Base-by-base conservation (phyloP, 2,113 vertebrate species). In the Etheostoma spectabile region DNA sequence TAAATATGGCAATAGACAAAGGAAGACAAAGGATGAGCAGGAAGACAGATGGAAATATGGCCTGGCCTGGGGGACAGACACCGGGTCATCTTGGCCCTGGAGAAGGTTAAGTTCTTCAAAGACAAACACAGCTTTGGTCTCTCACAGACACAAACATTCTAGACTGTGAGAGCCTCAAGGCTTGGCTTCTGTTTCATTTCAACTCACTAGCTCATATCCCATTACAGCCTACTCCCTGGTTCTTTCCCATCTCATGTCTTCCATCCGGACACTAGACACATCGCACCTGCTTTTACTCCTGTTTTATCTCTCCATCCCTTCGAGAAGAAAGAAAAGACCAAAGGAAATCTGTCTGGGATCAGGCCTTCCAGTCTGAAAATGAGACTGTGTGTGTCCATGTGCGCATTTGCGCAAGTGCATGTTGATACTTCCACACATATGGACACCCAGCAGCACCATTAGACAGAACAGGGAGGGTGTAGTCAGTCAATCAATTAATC, bases 401-500 rank as follows among this genome's bases (percentile, higher is more conserved):
- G 46, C 68, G 53, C 15, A 18, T 83, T 27, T 81, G 56, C 45
- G 19, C 61, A 56, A 3, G 15, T 45, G 65, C 38, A 79, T 22
- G 3, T 51, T 48, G 68, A 61, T 57, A 66, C 62, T 56, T 72
- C 59, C 24, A 42, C 30, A 62, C 51, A 64, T 7, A 38, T 74
- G 24, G 63, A 53, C 48, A 60, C 68, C 68, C 69, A 65, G 15
- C 53, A 78, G 35, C 63, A 53, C 48, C 51, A 51, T 61, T 55
- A 68, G 24, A 55, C 57, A 16, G 4, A 65, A 19, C 42, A 62
- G 42, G 60, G 35, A 83, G 74, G 48, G 56, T 56, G 51, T 55
- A 79, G 60, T 83, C 79, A 68, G 64, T 79, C 70, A 66, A 81
- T 90, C 79, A 86, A 88, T 88, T 87, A 87, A 92, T 86, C 67